These are phyloP conservation scores for Xyliphius kryptos DNA, from an alignment of 2,113 vertebrate species.

Conservation along the genomic window DNA sequence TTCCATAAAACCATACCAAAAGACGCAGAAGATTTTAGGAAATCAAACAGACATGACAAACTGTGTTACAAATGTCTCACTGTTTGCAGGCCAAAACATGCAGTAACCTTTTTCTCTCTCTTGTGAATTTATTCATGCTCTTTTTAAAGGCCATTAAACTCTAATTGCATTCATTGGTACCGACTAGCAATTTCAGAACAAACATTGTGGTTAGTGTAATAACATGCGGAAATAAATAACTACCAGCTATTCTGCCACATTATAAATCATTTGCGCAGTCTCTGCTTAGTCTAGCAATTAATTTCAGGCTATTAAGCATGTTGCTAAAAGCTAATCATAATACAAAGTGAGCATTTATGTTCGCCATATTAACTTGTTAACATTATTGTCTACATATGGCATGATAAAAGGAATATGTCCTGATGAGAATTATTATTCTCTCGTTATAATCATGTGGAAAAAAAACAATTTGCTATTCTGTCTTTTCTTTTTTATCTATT, in stretches of 20 bases:
- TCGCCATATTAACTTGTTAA: constrained; percentile 51
- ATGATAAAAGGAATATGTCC: constrained; percentile 42
- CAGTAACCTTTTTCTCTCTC: too few relatives aligned
- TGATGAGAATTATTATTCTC: constrained; percentile 48
- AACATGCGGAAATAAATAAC: too few relatives aligned
- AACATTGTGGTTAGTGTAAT: too few relatives aligned
- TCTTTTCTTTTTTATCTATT: too few relatives aligned
- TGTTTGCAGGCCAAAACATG: too few relatives aligned
- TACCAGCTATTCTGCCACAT: constrained; percentile 49
- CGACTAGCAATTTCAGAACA: constrained; percentile 53
- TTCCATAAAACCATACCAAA: too few relatives aligned
- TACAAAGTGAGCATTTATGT: constrained; percentile 48
- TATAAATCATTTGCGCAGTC: constrained; percentile 55
- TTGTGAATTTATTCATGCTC: too few relatives aligned
- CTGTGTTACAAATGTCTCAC: too few relatives aligned
- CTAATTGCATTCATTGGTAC: constrained; percentile 55
- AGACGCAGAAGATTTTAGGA: too few relatives aligned
- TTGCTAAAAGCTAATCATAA: constrained; percentile 51
- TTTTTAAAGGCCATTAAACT: constrained; percentile 56
- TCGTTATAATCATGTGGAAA: too few relatives aligned
- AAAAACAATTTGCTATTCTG: too few relatives aligned
- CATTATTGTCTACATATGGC: constrained; percentile 43
- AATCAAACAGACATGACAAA: too few relatives aligned
- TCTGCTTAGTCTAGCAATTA: constrained; percentile 56
- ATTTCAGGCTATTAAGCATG: constrained; percentile 51